These are phyloP conservation scores for Myotis vivesi DNA, from an alignment of 2,797 vertebrate genomes.

Conservation along the genomic window DNA sequence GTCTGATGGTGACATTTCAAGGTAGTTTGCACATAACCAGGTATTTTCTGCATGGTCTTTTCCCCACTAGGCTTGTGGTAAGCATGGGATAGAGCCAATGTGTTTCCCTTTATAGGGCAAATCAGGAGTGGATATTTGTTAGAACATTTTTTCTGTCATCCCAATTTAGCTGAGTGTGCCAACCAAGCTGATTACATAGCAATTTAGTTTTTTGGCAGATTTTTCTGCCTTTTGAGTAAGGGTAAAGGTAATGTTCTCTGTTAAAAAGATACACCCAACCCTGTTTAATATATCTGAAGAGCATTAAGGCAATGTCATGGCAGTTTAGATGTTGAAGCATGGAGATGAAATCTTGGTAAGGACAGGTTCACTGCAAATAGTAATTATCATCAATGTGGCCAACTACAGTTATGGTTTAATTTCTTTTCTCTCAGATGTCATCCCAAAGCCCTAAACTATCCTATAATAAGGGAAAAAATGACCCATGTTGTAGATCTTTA, in stretches of 20 bases:
- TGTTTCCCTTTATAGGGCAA: not conserved
- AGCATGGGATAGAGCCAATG: not conserved
- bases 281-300: not conserved
- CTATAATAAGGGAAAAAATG: slow-evolving; percentile 27
- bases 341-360: not conserved
- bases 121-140: not conserved
- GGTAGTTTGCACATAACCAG: not conserved
- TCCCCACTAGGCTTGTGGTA: accelerated
- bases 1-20: not conserved
- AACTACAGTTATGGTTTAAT: not conserved
- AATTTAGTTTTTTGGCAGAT: slow-evolving; percentile 32
- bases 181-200: slow-evolving; percentile 27
- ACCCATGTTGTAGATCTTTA: not conserved
- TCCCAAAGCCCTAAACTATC: not conserved
- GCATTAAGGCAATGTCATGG: not conserved
- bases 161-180: not conserved
- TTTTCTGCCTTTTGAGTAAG: not conserved
- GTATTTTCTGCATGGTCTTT: not conserved
- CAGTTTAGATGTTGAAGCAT: not conserved
- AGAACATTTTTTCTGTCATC: not conserved
- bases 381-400: not conserved
- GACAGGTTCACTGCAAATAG: not conserved
- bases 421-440: slow-evolving; percentile 26
- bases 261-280: not conserved
- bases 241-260: slow-evolving; percentile 39